Evolutionary conservation across 1,140 invertebrate species (phyloP), one percentile per base, ranked within the genome.

Genomic region (Babylonia areolata): DNA sequence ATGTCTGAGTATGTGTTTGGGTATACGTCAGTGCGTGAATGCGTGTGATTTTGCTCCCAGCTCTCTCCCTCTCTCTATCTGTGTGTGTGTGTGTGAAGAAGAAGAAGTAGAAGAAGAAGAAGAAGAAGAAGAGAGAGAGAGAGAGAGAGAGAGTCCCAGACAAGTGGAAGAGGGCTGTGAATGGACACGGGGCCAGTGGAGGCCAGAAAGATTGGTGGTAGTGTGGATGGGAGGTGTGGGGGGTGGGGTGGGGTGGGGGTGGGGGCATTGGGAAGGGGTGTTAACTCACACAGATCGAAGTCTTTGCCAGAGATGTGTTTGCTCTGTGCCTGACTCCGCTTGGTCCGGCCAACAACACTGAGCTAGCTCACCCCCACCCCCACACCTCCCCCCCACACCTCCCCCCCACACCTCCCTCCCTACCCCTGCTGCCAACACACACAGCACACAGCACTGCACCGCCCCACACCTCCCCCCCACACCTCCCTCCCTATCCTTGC

Each of bases 181-280:
- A 17, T 12, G 46, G 46, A 51, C 9, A 51, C 11, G 35, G 71
- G 12, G 71, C 9, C 5, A 35, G 31, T 15, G 71, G 35, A 6
- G 35, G 31, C 33, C 3, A 35, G n/a, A 33, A 6, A 37, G n/a
- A 35, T 17, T 11, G 71, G 20, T 6, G 39, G 28, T 9, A 42
- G 39, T 17, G 77, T 11, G 78, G 42, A 39, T 42, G 78, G 42
- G 78, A 80, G 39, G 28, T 15, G 28, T 11, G 28, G 40, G 42
- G 31, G 28, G 40, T 42, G 78, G 42, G 39, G 42, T 1, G 42
- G 78, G 31, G 79, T 58, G 20, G 58, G 46, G 20, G 79, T 58
- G 79, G n/a, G 54, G 78, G 42, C 39, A 80, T n/a, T 35, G 71
- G 35, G 71, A 73, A 31, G 35, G 71, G 35, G 71, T 35, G 71